Evolutionary conservation across 2,797 vertebrate genomes (phyloP), one percentile per base, ranked within the genome.

Genomic region (Micrastur ruficollis): DNA sequence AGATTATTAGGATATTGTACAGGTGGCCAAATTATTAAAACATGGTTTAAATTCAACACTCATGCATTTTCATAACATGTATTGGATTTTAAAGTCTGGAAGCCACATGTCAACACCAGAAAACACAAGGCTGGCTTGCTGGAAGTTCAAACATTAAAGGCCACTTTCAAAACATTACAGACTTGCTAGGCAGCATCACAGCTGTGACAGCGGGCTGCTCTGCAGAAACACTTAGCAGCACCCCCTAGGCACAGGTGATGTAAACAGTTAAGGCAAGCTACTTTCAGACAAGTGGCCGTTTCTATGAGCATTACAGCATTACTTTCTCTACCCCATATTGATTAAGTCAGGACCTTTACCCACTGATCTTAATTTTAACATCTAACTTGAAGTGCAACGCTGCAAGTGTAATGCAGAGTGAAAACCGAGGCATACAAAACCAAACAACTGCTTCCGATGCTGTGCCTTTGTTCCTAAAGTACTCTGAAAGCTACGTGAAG

Each of bases 1-100:
- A 93, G 91, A 92, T 93, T 91, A 96, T 89, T 95, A 85, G 84
- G 92, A 95, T 89, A 95, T 95, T 81, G 75, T 93, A 91, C 96
- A 97, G 97, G 97, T 97, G 97, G 96, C 58, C 93, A 95, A 96
- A 97, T 95, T 81, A 97, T 96, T 97, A 88, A 97, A 96, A 92
- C 79, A 96, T 93, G 95, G 90, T 95, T 97, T 94, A 71, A 85
- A 97, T 95, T 94, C 95, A 89, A 53, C 71, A 89, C 73, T 87
- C 21, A 8, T 12, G 40, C 68, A 22, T 83, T 94, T 94, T 93
- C 92, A 59, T 89, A 95, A 82, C 62, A 27, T 13, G 80, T n/a
- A 72, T 17, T 49, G 49, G 93, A 71, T 95, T 85, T 47, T 89
- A 70, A 90, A 80, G 86, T 93, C 97, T 98, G 97, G 95, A 67